A percentile compares a stretch with the other conserved stretches of the same genome.
These are phyloP conservation scores for Tipula vernalis DNA, from an alignment of 2,888 invertebrate genomes.

Conservation along the genomic window DNA sequence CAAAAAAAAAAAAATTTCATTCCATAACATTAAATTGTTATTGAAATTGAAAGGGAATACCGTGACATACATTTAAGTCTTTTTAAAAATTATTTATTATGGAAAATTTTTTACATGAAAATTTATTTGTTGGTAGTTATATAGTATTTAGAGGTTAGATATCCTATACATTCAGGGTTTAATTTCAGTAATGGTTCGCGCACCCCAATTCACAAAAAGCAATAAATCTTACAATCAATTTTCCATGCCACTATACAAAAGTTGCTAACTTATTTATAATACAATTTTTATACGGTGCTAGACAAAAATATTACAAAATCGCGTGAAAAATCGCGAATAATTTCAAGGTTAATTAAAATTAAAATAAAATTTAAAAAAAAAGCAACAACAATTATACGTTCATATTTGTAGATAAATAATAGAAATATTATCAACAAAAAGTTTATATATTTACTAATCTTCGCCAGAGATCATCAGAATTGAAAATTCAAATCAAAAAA, in stretches of 20 bases:
- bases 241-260: constrained; percentile 4
- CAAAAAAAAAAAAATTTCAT: neutral
- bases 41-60: neutral
- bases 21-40: neutral
- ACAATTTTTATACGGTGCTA: neutral
- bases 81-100: neutral
- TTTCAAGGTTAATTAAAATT: neutral
- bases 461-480: neutral
- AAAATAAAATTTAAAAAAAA: neutral
- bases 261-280: neutral
- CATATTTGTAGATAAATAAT: neutral
- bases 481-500: neutral
- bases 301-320: neutral
- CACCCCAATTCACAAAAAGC: neutral
- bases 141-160: neutral
- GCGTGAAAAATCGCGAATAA: neutral
- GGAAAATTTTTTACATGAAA: neutral
- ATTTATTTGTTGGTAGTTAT: neutral
- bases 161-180: neutral
- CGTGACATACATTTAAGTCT: neutral
- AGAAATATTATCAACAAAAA: neutral
- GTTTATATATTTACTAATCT: neutral
- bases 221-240: neutral
- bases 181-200: neutral
- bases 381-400: neutral